phyloP scores from a whole-genome alignment of 2,888 invertebrate species.

The Tanaodytes sp. region DNA sequence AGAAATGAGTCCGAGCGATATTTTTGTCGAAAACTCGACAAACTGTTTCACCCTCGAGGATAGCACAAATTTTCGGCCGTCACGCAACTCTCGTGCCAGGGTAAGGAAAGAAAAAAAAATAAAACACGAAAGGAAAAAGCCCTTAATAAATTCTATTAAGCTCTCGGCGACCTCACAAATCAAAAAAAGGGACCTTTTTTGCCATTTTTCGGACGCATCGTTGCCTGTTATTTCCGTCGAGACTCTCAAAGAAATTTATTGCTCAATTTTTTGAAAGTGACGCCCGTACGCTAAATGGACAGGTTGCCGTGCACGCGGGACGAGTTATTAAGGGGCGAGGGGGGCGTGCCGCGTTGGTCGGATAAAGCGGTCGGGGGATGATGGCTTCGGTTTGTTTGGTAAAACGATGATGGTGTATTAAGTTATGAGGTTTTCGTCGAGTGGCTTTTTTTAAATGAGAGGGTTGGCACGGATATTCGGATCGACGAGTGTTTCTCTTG shows the following conservation, averaged over 20 bases:
- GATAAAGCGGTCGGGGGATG: constrained; percentile 14
- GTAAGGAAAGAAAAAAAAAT: no score
- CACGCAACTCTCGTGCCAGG: not conserved
- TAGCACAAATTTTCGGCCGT: constrained; percentile 13
- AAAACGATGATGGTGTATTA: constrained; percentile 43
- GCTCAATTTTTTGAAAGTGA: constrained; percentile 35
- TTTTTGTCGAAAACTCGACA: constrained; percentile 6
- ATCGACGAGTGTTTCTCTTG: constrained; percentile 36
- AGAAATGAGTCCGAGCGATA: constrained; percentile 2
- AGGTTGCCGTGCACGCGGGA: constrained; percentile 33
- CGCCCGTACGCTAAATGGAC: constrained; percentile 35
- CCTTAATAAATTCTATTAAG: constrained; percentile 39
- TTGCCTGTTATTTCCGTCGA: constrained; percentile 13
- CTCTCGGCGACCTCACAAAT: constrained; percentile 30
- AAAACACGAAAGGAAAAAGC: constrained; percentile 7
- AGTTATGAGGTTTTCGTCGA: constrained; percentile 46
- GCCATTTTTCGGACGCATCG: constrained; percentile 12
- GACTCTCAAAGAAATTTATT: constrained; percentile 31
- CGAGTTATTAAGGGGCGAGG: constrained; percentile 34
- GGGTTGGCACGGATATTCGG: constrained; percentile 20
- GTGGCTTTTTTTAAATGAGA: constrained; percentile 39
- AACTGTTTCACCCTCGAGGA: constrained; percentile 3
- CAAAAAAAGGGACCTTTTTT: constrained; percentile 30
- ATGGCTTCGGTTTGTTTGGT: constrained; percentile 43
- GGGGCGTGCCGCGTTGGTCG: constrained; percentile 10